These are phyloP conservation scores for Elgaria multicarinata DNA, from an alignment of 2,113 vertebrate genomes.

Conservation along the genomic window DNA sequence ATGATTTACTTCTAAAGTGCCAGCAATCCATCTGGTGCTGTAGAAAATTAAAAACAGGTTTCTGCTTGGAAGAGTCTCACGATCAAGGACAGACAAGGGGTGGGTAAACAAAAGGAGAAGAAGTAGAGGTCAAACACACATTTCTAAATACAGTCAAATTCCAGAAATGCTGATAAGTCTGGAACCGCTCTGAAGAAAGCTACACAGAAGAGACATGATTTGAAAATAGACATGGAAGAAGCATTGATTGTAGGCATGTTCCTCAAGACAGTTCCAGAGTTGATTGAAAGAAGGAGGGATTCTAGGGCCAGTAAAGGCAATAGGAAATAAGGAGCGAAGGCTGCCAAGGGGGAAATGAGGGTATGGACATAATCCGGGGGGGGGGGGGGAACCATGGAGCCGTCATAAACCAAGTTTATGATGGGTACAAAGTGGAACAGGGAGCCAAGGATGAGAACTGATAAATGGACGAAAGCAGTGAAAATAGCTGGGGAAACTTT, in stretches of 20 bases:
- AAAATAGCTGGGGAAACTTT: not conserved
- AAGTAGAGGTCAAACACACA: not conserved
- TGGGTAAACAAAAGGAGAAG: not conserved
- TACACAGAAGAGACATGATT: not conserved
- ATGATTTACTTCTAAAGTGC: slow-evolving; percentile 12
- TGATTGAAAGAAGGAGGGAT: not conserved
- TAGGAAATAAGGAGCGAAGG: not conserved
- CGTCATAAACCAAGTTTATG: not conserved
- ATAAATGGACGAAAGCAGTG: not conserved
- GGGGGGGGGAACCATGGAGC: not conserved
- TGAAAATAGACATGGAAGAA: not conserved
- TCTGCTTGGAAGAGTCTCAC: not conserved
- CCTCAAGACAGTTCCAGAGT: not conserved
- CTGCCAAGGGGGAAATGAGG: not conserved
- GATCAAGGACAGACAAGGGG: not conserved
- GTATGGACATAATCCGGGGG: not conserved
- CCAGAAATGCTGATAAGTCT: not conserved
- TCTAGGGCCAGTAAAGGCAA: not conserved
- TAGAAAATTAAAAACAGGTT: slow-evolving; percentile 10
- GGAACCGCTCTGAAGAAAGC: not conserved
- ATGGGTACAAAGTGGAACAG: not conserved
- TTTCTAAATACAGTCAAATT: not conserved
- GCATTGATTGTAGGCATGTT: not conserved
- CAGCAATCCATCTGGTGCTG: not conserved
- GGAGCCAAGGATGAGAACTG: not conserved